phyloP scores from a whole-genome alignment of 37 sponge, comb jelly and placozoan genomes.

The Spongilla lacustris region DNA sequence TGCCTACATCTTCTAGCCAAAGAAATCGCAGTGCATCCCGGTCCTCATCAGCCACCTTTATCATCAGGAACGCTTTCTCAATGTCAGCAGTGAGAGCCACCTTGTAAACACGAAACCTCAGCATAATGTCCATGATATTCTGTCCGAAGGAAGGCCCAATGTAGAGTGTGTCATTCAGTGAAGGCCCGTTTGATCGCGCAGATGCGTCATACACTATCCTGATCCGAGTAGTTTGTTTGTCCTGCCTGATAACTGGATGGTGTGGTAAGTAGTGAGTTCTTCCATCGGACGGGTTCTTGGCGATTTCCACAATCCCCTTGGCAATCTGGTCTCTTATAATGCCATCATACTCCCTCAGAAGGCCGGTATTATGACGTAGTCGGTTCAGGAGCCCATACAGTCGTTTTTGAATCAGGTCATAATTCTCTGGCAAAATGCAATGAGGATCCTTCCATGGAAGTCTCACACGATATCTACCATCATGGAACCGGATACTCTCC shows the following conservation, averaged over 20 bases:
- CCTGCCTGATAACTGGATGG: constrained; percentile 15
- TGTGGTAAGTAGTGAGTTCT: constrained; percentile 12
- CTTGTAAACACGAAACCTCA: neutral
- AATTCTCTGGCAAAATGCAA: constrained; percentile 11
- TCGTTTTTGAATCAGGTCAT: constrained; percentile 10
- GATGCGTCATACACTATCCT: constrained; percentile 28
- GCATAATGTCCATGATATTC: constrained; percentile 8
- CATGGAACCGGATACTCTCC: constrained; percentile 2
- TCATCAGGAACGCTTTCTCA: constrained; percentile 13
- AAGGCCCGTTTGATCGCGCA: neutral
- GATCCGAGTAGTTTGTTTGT: neutral
- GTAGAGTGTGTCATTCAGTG: constrained; percentile 2
- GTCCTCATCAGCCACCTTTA: constrained; percentile 1
- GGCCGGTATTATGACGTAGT: constrained; percentile 14
- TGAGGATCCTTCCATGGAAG: constrained; percentile 42
- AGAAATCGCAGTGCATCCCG: constrained; percentile 6
- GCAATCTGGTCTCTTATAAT: constrained; percentile 28
- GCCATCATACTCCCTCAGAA: constrained; percentile 13
- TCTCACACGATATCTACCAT: constrained; percentile 28
- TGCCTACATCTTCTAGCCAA: neutral
- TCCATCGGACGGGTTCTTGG: neutral
- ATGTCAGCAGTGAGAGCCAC: constrained; percentile 14
- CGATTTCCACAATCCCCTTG: constrained; percentile 16
- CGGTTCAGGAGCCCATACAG: constrained; percentile 12
- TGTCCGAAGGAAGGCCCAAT: neutral